phyloP scores from a whole-genome alignment of 37 sponge, comb jelly and placozoan species.

The Beroe ovata region DNA sequence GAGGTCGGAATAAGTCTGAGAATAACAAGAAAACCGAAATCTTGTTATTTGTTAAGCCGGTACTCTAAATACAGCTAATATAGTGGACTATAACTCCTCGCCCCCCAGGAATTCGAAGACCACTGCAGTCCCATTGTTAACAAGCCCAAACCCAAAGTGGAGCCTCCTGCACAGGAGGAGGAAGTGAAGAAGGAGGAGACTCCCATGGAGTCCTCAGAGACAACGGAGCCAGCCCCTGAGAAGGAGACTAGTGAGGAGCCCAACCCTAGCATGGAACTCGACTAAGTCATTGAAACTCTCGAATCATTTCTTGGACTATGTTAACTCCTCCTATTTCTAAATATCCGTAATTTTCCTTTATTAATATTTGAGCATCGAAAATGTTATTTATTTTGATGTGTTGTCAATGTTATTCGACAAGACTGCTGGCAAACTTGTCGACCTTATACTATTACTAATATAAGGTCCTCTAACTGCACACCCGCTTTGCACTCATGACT shows the following conservation, averaged over 20 bases:
- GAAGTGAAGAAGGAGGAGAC: conserved; percentile 8
- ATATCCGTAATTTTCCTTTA: no score
- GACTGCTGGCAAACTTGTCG: not conserved
- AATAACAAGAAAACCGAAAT: no score
- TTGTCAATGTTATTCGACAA: not conserved
- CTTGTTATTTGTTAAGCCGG: no score
- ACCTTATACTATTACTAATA: no score
- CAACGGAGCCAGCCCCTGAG: not conserved
- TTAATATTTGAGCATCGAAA: not conserved
- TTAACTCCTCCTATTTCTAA: no score
- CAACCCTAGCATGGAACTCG: not conserved
- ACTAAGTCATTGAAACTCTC: no score
- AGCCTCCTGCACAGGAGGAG: conserved; percentile 75
- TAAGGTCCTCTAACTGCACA: no score
- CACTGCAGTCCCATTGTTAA: conserved; percentile 83
- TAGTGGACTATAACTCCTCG: no score
- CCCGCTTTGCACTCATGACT: no score
- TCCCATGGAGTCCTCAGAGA: conserved; percentile 57
- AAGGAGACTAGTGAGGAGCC: not conserved
- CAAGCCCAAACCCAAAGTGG: conserved; percentile 95
- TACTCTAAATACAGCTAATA: no score
- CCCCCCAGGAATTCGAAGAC: conserved; percentile 72
- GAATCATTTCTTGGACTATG: no score
- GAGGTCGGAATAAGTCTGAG: not conserved
- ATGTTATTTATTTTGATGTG: not conserved